Percentiles rank a stretch among this genome's conserved stretches.
Conservation (phyloP, 2,888 invertebrate species). For the Coenonympha arcania region DNA sequence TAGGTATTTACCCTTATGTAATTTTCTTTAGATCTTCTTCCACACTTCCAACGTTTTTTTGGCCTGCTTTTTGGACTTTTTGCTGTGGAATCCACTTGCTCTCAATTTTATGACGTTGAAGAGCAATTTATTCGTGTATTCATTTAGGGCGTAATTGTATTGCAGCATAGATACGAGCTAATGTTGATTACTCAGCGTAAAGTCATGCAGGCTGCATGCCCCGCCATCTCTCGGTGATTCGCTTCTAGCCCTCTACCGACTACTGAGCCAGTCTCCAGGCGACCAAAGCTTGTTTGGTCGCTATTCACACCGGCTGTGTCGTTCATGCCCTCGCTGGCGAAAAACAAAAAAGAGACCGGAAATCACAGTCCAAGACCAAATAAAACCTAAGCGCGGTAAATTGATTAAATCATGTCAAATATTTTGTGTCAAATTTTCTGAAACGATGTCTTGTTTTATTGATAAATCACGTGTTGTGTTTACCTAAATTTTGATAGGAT, state of each 20-base stretch:
- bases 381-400: constrained; percentile 32
- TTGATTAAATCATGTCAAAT: constrained; percentile 21
- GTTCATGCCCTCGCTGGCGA: constrained; percentile 16
- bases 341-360: constrained; percentile 21
- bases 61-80: no score
- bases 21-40: no score
- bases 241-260: constrained; percentile 29
- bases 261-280: constrained; percentile 31
- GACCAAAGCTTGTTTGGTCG: constrained; percentile 58
- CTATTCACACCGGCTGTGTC: constrained; percentile 31
- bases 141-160: neutral
- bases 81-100: no score
- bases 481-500: constrained; percentile 17
- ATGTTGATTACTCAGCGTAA: constrained; percentile 57
- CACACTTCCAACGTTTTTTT: no score
- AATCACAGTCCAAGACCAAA: constrained; percentile 31
- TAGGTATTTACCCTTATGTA: no score
- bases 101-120: no score
- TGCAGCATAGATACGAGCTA: constrained; percentile 8
- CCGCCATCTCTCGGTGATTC: constrained; percentile 46
- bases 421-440: constrained; percentile 56
- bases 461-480: constrained; percentile 49
- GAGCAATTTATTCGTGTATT: no score
- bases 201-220: constrained; percentile 56
- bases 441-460: constrained; percentile 38